Base-by-base conservation (phyloP, 1,140 invertebrate species). In the Mizuhopecten yessoensis region DNA sequence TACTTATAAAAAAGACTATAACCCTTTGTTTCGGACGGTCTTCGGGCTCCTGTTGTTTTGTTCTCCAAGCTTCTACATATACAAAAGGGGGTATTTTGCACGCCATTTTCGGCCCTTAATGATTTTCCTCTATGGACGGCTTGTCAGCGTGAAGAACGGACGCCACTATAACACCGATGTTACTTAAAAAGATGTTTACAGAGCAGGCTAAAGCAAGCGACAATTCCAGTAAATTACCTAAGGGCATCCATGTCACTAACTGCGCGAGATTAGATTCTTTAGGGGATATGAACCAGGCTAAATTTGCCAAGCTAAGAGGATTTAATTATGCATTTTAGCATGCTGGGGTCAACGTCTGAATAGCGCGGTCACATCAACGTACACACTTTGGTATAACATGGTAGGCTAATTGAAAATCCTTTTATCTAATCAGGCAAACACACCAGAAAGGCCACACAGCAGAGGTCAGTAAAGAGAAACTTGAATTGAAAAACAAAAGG, bases 261-360 rank as follows among this genome's bases (percentile, higher is more conserved):
- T 49, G 87, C 88, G 57, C 88, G 88, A 34, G 45, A 45, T 34
- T n/a, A 33, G 34, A 75, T 91, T 88, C 36, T 91, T 89, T 86
- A 57, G 33, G 23, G 57, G 88, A 86, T 86, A 34, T 91, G 90
- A 91, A 91, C 90, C 90, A 20, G 88, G 33, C 29, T 42, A 86
- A 57, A 88, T 87, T 88, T 88, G 86, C 45, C 88, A 88, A 88
- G 36, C 90, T 91, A 91, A 91, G 88, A 49, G 90, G 90, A 91
- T 88, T 91, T 91, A 91, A 91, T 91, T 91, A 91, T 91, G 90
- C 86, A 91, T 36, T 89, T 88, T 86, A 86, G 34, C 87, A 75
- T 86, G 45, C 39, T 33, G 33, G 42, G 90, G 90, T 91, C 88
- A 91, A n/a, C 34, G 86, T 34, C 29, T n/a, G 23, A n/a, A 86